phyloP scores from a whole-genome alignment of 2,797 vertebrate species.

The Phataginus tricuspis region DNA sequence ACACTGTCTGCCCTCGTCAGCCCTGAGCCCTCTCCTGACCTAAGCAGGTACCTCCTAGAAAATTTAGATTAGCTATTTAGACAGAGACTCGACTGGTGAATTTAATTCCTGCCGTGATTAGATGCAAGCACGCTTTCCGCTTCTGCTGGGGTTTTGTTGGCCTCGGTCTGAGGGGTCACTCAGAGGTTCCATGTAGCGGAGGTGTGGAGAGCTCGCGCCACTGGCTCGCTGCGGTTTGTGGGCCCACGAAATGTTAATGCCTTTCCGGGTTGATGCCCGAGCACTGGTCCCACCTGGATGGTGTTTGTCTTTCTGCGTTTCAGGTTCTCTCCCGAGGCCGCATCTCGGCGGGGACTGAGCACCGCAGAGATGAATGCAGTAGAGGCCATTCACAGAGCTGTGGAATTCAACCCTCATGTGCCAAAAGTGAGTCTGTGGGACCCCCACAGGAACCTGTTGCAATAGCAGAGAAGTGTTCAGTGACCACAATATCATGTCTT shows the following conservation, averaged over 20 bases:
- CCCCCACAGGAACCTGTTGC: slow-evolving; percentile 22
- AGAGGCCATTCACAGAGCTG: slow-evolving; percentile 99
- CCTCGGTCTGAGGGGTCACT: slow-evolving; percentile 79
- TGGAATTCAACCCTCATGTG: slow-evolving; percentile 99
- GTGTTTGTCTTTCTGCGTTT: slow-evolving; percentile 84
- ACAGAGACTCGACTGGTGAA: slow-evolving; percentile 79
- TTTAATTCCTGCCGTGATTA: slow-evolving; percentile 73
- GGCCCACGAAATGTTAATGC: slow-evolving; percentile 79
- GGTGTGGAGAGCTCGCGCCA: slow-evolving; percentile 79
- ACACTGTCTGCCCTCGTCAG: slow-evolving; percentile 73
- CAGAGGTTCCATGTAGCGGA: slow-evolving; percentile 80
- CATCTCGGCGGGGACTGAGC: slow-evolving; percentile 96
- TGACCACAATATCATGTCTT: slow-evolving; percentile 10
- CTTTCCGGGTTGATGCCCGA: slow-evolving; percentile 63
- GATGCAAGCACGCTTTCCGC: slow-evolving; percentile 83
- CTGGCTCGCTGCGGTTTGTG: slow-evolving; percentile 78
- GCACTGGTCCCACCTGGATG: slow-evolving; percentile 79
- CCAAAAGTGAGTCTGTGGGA: slow-evolving; percentile 92
- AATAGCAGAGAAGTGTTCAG: neutral
- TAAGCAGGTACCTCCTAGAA: slow-evolving; percentile 79
- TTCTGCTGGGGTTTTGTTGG: slow-evolving; percentile 84
- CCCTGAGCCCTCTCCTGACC: slow-evolving; percentile 54
- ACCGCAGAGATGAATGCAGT: slow-evolving; percentile 99
- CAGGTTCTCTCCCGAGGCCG: slow-evolving; percentile 98
- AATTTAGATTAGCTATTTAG: slow-evolving; percentile 85